Base-by-base conservation (phyloP, 2,888 invertebrate species). In the Acanthosepion esculentum region DNA sequence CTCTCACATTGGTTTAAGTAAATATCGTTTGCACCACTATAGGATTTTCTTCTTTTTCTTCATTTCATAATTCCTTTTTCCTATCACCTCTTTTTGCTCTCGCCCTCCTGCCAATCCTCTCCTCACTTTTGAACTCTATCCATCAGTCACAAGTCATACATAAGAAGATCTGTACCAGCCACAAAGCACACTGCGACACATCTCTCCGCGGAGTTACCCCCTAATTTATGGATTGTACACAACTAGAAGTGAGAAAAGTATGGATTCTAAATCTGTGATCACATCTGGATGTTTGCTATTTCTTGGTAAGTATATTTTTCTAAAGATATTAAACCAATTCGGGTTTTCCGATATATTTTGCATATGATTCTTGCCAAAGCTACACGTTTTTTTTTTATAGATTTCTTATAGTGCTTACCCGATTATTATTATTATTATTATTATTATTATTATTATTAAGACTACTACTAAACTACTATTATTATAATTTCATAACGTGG, bases 241-340 rank as follows among this genome's bases (percentile, higher is more conserved):
- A n/a, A 78, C 78, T 78, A 78, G 78, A 78, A 78, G n/a, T n/a
- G 15, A 78, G 59, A 78, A 78, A 78, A 78, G n/a, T n/a, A 78
- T 78, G 78, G 78, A 78, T 78, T 78, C 78, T 78, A 78, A 78
- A 78, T 78, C 78, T 78, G 78, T 78, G 78, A 78, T n/a, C 78
- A 78, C 78, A 33, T 33, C 78, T 78, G 78, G 78, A 78, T 78
- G n/a, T n/a, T 33, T 78, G 78, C 78, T 78, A 33, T n/a, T 78
- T 78, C 78, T 78, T 78, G 78, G 78, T 78, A 78, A 78, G 78
- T 78, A 78, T 78, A 78, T 78, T 33, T 78, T 78, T 41, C 3
- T 41, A 41, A 78, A n/a, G n/a, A 29, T 2, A 7, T 78, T 78
- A 6, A n/a, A 18, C 15, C 78, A 2, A 18, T 10, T 4, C n/a